phyloP scores from a whole-genome alignment of 2,113 vertebrate genomes.

The Hydrochoerus hydrochaeris region DNA sequence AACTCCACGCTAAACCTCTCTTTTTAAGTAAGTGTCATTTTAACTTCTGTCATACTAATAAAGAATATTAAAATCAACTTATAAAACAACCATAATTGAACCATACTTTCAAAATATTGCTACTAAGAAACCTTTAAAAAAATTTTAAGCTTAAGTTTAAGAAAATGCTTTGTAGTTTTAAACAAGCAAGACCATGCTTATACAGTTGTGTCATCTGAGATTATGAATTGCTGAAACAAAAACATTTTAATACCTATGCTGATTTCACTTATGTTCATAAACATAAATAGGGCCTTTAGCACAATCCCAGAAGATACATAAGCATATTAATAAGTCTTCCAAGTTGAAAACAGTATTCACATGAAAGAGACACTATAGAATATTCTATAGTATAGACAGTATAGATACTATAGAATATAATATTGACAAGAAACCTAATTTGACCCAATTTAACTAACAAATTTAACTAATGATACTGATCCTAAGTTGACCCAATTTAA shows the following conservation, averaged over 20 bases:
- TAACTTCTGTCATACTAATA: neutral
- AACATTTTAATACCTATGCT: neutral
- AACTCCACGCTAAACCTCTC: neutral
- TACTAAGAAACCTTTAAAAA: neutral
- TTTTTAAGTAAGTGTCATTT: neutral
- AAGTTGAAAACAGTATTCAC: constrained; percentile 13
- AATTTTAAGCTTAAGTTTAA: constrained; percentile 25
- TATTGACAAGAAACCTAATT: neutral
- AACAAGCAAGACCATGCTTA: neutral
- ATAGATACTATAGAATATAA: neutral
- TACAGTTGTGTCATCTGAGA: neutral
- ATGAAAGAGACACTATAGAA: neutral
- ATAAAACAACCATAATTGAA: neutral
- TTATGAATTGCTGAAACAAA: constrained; percentile 27
- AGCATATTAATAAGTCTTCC: constrained; percentile 17
- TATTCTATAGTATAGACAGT: too few species aligned
- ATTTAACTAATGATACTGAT: too few species aligned
- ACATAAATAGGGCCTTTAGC: neutral
- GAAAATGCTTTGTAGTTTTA: constrained; percentile 8
- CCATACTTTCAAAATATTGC: neutral
- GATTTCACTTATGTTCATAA: neutral
- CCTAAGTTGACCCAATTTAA: too few species aligned
- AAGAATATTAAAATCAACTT: neutral
- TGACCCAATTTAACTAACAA: neutral
- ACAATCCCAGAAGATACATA: neutral